Percentiles rank a stretch among this genome's conserved stretches.
Conservation (phyloP, 2,113 vertebrate species). For the Nannospalax galili region DNA sequence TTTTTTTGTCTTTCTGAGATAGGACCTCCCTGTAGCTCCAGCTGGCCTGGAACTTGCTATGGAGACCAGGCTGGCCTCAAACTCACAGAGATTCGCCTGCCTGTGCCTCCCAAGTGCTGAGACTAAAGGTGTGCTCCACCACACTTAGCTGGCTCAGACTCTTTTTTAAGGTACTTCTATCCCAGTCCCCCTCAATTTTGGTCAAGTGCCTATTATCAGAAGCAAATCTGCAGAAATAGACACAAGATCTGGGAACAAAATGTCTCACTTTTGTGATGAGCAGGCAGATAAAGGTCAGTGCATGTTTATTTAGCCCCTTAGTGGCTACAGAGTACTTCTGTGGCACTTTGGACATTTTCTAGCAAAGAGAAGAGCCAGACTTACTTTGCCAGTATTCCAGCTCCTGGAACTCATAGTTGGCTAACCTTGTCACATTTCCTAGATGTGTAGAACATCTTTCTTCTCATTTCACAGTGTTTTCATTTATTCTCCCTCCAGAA, state of each 20-base stretch:
- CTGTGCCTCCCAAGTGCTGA: no score
- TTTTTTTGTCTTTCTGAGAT: no score
- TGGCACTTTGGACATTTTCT: not conserved
- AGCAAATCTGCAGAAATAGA: conserved; percentile 39
- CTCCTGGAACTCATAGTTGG: no score
- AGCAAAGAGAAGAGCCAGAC: not conserved
- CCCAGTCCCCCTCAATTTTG: not conserved
- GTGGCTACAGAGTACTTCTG: not conserved
- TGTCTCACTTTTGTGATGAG: not conserved
- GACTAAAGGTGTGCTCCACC: no score
- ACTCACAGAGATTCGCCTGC: no score
- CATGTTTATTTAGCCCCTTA: not conserved
- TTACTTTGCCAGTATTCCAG: not conserved
- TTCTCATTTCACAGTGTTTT: not conserved
- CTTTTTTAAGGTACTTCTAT: not conserved
- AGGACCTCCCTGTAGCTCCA: no score
- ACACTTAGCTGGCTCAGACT: no score
- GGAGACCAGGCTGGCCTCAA: no score
- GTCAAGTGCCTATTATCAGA: not conserved
- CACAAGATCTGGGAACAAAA: not conserved
- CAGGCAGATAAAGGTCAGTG: not conserved
- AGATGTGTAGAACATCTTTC: not conserved
- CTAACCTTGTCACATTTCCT: not conserved
- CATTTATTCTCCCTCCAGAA: not conserved
- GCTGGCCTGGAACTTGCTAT: no score